Evolutionary conservation across 2,888 invertebrate genomes (phyloP), one percentile per base, ranked within the genome.

Genomic region (Steinernema hermaphroditum): DNA sequence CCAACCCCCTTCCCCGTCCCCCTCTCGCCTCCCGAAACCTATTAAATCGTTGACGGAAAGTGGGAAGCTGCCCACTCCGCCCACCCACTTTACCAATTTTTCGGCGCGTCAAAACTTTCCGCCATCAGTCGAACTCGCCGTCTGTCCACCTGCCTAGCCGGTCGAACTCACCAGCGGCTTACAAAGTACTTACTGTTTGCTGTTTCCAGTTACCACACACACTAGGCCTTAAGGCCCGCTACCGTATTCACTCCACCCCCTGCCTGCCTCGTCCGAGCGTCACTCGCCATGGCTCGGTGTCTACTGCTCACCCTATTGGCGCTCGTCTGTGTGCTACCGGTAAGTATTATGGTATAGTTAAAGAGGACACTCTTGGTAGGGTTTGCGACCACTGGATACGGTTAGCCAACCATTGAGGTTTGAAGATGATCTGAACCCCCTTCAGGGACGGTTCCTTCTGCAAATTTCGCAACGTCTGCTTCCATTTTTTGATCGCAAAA

Each of bases 91-190:
- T 46, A 46, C 46, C 46, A 46, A 9, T 46, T 41, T 41, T 46
- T 16, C n/a, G n/a, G 8, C 46, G 46, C 46, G 46, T 19, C 54
- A 54, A 54, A 54, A 54, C 54, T 54, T 54, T 54, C 19, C 24
- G n/a, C 19, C 46, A 46, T n/a, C n/a, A 16, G 46, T 16, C n/a
- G 14, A 14, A 22, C 54, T 22, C 54, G 22, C 27, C 27, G 24
- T 54, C 24, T 54, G 46, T 46, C 46, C 46, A 46, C 9, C 16
- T 4, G 16, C 46, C 6, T 16, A 6, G 46, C n/a, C n/a, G n/a
- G n/a, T 46, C 46, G 46, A 46, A 6, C 46, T 46, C 46, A 19
- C 46, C n/a, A 19, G 46, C n/a, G 46, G 46, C 46, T 46, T 19
- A 16, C n/a, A n/a, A 46, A n/a, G n/a, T n/a, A n/a, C n/a, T n/a